These are phyloP conservation scores for Metalampra italica DNA, from an alignment of 2,888 invertebrate genomes.

Conservation along the genomic window DNA sequence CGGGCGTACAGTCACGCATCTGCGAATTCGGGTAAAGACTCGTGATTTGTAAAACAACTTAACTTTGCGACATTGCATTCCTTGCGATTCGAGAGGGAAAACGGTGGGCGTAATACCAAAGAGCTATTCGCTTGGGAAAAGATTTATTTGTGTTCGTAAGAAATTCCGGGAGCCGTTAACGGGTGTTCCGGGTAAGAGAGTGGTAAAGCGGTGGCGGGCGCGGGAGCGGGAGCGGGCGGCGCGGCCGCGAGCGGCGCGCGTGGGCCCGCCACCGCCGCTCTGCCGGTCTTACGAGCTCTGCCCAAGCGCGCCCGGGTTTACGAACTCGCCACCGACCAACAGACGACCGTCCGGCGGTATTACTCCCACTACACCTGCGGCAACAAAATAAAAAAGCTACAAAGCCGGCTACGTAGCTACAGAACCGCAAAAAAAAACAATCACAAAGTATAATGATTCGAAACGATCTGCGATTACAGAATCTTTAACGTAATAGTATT, in stretches of 20 bases:
- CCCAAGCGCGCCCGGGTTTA: slow-evolving; percentile 74
- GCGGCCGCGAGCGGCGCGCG: slow-evolving; percentile 19
- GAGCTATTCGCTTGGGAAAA: slow-evolving; percentile 64
- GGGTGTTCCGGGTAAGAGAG: slow-evolving; percentile 58
- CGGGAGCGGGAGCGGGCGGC: slow-evolving; percentile 22
- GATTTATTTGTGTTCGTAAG: slow-evolving; percentile 69
- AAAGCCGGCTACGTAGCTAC: slow-evolving; percentile 63
- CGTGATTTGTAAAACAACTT: slow-evolving; percentile 31
- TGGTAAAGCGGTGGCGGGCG: slow-evolving; percentile 39
- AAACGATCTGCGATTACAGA: slow-evolving; percentile 28
- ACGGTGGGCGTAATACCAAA: slow-evolving; percentile 64
- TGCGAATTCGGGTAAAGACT: slow-evolving; percentile 53
- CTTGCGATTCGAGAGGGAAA: slow-evolving; percentile 52
- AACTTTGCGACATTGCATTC: slow-evolving; percentile 74
- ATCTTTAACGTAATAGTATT: slow-evolving; percentile 23
- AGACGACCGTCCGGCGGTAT: slow-evolving; percentile 80
- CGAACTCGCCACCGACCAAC: slow-evolving; percentile 81
- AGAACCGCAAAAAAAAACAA: slow-evolving; percentile 53
- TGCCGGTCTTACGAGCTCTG: slow-evolving; percentile 60
- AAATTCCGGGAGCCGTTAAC: slow-evolving; percentile 67
- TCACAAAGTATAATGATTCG: slow-evolving; percentile 38
- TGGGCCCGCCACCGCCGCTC: slow-evolving; percentile 22
- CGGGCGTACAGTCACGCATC: slow-evolving; percentile 70
- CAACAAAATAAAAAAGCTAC: slow-evolving; percentile 76
- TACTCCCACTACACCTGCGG: slow-evolving; percentile 81